These are phyloP conservation scores for Pissodes strobi DNA, from an alignment of 1,140 invertebrate species.

Conservation along the genomic window DNA sequence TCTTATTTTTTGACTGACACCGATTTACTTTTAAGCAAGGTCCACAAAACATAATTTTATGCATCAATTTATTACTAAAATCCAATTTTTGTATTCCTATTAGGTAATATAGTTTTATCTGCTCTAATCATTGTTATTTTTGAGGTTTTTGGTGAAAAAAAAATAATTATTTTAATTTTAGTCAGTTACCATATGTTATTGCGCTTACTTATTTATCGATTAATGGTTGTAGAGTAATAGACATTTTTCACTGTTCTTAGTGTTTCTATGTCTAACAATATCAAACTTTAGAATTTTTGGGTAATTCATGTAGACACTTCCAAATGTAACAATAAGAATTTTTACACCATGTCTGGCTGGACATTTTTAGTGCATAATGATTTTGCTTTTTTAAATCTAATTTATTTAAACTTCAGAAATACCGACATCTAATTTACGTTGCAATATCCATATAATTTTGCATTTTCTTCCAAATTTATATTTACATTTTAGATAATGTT, in stretches of 20 bases:
- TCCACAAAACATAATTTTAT: too few species aligned
- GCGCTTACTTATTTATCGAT: conserved; percentile 38
- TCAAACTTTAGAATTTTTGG: conserved; percentile 23
- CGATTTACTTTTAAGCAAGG: too few species aligned
- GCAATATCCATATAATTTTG: not conserved
- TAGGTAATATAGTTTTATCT: conserved; percentile 38
- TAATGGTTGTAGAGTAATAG: conserved; percentile 34
- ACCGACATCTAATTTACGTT: not conserved
- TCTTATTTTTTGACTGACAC: too few species aligned
- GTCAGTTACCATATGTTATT: conserved; percentile 48
- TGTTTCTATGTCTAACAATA: too few species aligned
- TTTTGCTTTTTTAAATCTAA: not conserved
- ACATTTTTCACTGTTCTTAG: conserved; percentile 20
- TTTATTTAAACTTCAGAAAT: too few species aligned
- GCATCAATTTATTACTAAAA: too few species aligned
- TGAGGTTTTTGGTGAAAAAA: conserved; percentile 29
- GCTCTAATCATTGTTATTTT: conserved; percentile 34
- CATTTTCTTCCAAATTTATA: not conserved
- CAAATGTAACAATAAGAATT: conserved; percentile 8
- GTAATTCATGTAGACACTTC: conserved; percentile 5
- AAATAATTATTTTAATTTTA: conserved; percentile 24
- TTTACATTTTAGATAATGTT: not conserved
- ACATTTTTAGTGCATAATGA: not conserved
- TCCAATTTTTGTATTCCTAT: conserved; percentile 17
- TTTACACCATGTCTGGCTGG: not conserved